Conservation (phyloP, 2,113 vertebrate species). For the Bostrychus sinensis region DNA sequence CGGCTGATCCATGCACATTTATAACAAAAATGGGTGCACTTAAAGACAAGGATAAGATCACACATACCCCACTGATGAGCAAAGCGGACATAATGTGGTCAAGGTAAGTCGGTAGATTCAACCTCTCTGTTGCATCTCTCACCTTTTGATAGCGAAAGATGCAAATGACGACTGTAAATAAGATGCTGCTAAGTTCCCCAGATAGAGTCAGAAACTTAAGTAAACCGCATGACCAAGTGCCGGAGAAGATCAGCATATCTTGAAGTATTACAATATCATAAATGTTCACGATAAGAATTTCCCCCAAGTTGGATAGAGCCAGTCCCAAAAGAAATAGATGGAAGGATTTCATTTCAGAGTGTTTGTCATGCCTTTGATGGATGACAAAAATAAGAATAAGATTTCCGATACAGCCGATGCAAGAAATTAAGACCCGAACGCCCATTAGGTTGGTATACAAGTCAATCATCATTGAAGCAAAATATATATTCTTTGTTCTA, state of each 20-base stretch:
- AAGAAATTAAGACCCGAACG: conserved; percentile 59
- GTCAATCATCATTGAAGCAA: conserved; percentile 37
- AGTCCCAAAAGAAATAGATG: conserved; percentile 77
- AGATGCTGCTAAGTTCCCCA: conserved; percentile 70
- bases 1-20: neutral
- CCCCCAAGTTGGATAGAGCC: conserved; percentile 68
- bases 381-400: conserved; percentile 62
- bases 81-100: conserved; percentile 61
- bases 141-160: conserved; percentile 80
- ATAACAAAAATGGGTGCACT: conserved; percentile 58
- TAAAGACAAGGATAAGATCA: conserved; percentile 37
- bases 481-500: neutral
- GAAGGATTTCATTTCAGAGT: conserved; percentile 67
- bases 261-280: conserved; percentile 51
- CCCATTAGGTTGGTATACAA: conserved; percentile 31
- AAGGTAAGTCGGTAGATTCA: conserved; percentile 59
- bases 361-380: conserved; percentile 23
- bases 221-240: conserved; percentile 36
- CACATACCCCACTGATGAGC: conserved; percentile 43
- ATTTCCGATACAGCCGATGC: conserved; percentile 71
- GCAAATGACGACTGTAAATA: conserved; percentile 79
- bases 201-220: conserved; percentile 67
- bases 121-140: conserved; percentile 50
- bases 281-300: conserved; percentile 70
- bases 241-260: accelerated